Evolutionary conservation across 2,888 invertebrate genomes (phyloP).

Genomic region (Drosophila mimica): DNA sequence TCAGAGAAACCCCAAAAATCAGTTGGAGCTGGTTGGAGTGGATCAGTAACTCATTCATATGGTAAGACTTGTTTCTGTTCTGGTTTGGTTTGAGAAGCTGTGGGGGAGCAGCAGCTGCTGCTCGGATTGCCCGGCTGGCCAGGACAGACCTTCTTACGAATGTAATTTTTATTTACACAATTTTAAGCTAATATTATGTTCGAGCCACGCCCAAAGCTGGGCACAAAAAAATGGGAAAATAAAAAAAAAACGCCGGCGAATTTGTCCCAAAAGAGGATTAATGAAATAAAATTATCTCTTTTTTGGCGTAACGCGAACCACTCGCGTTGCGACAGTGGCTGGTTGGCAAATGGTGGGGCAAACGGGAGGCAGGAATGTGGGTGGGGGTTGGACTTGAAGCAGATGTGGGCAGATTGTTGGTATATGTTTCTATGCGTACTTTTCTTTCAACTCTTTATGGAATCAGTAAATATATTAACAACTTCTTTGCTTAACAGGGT

Average conservation of each 20-base stretch:
- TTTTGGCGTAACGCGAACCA: conserved; percentile 71
- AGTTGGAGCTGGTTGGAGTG: conserved; percentile 35
- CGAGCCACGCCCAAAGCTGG: conserved; percentile 68
- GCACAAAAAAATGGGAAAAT: conserved; percentile 14
- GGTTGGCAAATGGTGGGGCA: neutral
- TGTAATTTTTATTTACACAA: conserved; percentile 81
- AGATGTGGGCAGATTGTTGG: neutral
- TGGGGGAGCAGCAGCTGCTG: conserved; percentile 53
- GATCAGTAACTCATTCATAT: conserved; percentile 48
- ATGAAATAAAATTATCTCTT: conserved; percentile 84
- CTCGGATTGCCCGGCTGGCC: conserved; percentile 21
- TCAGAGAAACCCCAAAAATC: conserved; percentile 49
- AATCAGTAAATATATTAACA: neutral
- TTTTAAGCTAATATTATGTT: conserved; percentile 79
- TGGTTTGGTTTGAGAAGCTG: neutral
- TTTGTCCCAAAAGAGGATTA: conserved; percentile 84
- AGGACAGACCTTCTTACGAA: conserved; percentile 71
- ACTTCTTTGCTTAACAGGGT: neutral
- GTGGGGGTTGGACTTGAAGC: neutral
- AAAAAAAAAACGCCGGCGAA: conserved; percentile 56
- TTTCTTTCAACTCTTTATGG: neutral
- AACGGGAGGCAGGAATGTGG: neutral
- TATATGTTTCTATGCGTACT: neutral
- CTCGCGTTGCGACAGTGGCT: conserved; percentile 23
- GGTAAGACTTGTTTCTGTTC: conserved; percentile 19